These are phyloP conservation scores for Andrena trimmerana DNA, from an alignment of 2,888 invertebrate species.

Conservation along the genomic window DNA sequence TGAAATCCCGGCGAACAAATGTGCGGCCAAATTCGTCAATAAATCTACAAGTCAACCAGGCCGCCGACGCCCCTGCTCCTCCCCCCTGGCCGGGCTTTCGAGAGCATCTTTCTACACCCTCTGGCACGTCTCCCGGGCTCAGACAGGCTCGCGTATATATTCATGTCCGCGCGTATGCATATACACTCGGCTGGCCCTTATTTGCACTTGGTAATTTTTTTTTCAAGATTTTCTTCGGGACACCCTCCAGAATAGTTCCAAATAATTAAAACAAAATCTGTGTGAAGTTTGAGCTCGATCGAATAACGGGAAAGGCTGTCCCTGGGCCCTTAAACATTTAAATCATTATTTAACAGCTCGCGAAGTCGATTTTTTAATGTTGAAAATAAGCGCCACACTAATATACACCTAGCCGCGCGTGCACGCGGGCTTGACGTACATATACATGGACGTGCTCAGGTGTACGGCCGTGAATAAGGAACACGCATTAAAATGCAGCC, in stretches of 20 bases:
- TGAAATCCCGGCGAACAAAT: constrained; percentile 81
- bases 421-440: constrained; percentile 33
- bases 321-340: too few species aligned
- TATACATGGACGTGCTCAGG: constrained; percentile 30
- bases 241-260: too few species aligned
- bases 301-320: too few species aligned
- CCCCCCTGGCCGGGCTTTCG: constrained; percentile 19
- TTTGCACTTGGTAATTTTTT: too few species aligned
- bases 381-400: too few species aligned
- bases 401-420: neutral
- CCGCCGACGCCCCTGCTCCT: constrained; percentile 38
- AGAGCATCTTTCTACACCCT: constrained; percentile 42
- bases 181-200: neutral
- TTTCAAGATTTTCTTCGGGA: too few species aligned
- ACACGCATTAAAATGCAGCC: constrained; percentile 67
- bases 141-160: constrained; percentile 40
- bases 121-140: constrained; percentile 11
- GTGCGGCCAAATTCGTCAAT: constrained; percentile 82
- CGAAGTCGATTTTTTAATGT: too few species aligned
- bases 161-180: constrained; percentile 35
- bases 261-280: too few species aligned
- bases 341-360: too few species aligned
- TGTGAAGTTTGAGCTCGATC: too few species aligned
- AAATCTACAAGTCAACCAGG: constrained; percentile 81
- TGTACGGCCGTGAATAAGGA: constrained; percentile 61